phyloP scores from a whole-genome alignment of 2,113 vertebrate genomes.

The Vulpes ferrilata region DNA sequence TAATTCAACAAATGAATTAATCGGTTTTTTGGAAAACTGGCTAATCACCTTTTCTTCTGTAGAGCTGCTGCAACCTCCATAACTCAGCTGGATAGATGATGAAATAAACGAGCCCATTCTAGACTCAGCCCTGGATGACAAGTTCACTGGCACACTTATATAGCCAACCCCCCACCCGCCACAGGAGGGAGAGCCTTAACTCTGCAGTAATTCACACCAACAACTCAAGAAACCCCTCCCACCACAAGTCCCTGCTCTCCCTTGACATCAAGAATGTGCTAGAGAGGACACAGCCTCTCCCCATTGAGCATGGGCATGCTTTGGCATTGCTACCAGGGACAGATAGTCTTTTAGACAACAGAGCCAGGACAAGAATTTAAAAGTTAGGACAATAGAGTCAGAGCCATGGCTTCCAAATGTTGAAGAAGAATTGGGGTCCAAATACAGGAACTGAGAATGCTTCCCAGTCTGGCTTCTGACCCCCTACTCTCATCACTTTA shows the following conservation, averaged over 20 bases:
- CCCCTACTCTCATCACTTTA: neutral
- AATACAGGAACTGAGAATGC: neutral
- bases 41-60: neutral
- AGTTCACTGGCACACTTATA: neutral
- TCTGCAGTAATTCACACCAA: neutral
- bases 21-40: neutral
- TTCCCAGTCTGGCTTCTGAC: neutral
- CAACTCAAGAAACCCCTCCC: neutral
- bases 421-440: neutral
- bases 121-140: neutral
- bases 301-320: neutral
- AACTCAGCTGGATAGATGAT: neutral
- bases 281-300: too few species aligned
- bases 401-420: neutral
- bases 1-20: neutral
- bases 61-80: neutral
- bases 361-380: neutral
- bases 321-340: neutral
- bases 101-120: neutral
- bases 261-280: neutral
- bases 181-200: neutral
- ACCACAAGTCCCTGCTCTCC: neutral
- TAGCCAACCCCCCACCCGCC: too few species aligned
- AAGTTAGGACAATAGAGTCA: neutral
- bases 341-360: constrained; percentile 19